Evolutionary conservation across 2,888 invertebrate genomes (phyloP).

Genomic region (Drosophila siamana): DNA sequence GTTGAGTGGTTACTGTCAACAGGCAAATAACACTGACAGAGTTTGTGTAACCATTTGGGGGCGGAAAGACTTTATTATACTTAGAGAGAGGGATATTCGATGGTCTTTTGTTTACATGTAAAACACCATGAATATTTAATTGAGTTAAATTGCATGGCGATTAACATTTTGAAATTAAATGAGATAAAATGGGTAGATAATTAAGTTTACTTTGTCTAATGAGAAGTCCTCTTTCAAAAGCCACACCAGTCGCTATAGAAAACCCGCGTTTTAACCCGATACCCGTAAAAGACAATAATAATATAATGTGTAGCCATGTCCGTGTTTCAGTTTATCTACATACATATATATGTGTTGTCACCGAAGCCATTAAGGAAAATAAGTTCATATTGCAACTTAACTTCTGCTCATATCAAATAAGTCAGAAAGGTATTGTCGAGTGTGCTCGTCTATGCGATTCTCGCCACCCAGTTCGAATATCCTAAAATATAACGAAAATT

Average conservation of each 20-base stretch:
- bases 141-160: conserved; percentile 78
- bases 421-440: too few relatives aligned
- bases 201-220: conserved; percentile 78
- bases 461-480: too few relatives aligned
- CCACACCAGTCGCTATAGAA: conserved; percentile 27
- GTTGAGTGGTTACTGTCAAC: conserved; percentile 78
- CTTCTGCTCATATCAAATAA: too few relatives aligned
- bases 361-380: too few relatives aligned
- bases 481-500: too few relatives aligned
- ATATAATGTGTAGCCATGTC: too few relatives aligned
- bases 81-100: conserved; percentile 26
- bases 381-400: too few relatives aligned
- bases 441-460: background rate
- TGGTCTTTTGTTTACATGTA: conserved; percentile 77
- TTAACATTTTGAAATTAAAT: conserved; percentile 74
- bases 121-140: conserved; percentile 76
- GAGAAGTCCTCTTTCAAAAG: conserved; percentile 48
- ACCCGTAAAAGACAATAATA: too few relatives aligned
- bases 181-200: conserved; percentile 73
- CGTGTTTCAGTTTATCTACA: too few relatives aligned
- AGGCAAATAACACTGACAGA: conserved; percentile 70
- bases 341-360: too few relatives aligned
- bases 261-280: too few relatives aligned
- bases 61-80: conserved; percentile 62
- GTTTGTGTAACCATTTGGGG: conserved; percentile 66